A percentile compares a stretch with the other conserved stretches of the same genome.
phyloP scores from a whole-genome alignment of 1,140 invertebrate species.

The Drosophila mauritiana region DNA sequence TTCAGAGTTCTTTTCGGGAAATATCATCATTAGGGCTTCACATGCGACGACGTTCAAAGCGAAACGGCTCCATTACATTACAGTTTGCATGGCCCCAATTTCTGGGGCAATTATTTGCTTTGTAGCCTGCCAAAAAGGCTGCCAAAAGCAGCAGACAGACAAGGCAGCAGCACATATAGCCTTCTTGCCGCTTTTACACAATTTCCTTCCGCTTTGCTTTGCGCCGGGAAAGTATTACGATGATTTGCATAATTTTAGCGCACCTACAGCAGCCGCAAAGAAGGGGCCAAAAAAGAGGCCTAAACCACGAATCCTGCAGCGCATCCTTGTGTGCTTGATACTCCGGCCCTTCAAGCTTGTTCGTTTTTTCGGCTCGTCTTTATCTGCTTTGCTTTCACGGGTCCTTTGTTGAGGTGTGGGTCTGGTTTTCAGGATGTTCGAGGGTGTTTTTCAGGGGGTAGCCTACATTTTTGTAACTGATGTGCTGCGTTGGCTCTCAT shows the following conservation, averaged over 20 bases:
- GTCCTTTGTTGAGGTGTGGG: conserved; percentile 47
- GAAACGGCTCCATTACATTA: conserved; percentile 73
- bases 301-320: conserved; percentile 52
- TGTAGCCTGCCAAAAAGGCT: conserved; percentile 64
- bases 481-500: conserved; percentile 67
- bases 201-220: conserved; percentile 76
- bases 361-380: conserved; percentile 57
- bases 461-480: conserved; percentile 80
- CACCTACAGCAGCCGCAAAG: conserved; percentile 66
- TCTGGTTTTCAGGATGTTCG: not conserved
- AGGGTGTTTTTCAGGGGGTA: conserved; percentile 25
- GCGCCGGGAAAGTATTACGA: conserved; percentile 74
- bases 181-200: conserved; percentile 54
- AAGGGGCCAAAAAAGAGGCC: conserved; percentile 23
- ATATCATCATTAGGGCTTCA: conserved; percentile 74
- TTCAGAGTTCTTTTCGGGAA: conserved; percentile 44
- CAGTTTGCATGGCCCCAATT: conserved; percentile 80
- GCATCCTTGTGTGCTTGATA: conserved; percentile 42
- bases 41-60: conserved; percentile 65
- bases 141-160: conserved; percentile 38
- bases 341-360: conserved; percentile 9
- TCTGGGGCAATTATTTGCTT: conserved; percentile 76
- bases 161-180: not conserved
- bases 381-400: conserved; percentile 62
- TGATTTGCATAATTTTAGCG: conserved; percentile 82